These are phyloP conservation scores for Orthonychiurus folsomi DNA, from an alignment of 2,888 invertebrate genomes.

Conservation along the genomic window DNA sequence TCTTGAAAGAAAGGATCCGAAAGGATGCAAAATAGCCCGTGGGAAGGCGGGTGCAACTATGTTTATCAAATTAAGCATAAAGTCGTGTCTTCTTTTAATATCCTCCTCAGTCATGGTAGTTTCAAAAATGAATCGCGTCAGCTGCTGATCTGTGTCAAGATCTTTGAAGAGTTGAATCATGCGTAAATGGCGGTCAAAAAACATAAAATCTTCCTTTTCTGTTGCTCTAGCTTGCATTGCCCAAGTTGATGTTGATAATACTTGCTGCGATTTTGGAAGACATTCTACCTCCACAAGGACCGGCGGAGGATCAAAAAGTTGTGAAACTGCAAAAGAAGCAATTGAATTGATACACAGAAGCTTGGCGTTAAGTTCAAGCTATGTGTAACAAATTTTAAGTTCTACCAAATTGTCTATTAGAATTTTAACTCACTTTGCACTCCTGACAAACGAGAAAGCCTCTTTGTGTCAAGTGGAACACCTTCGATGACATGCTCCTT, in stretches of 20 bases:
- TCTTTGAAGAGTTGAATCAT: not conserved
- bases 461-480: too few relatives aligned
- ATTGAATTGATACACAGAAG: not conserved
- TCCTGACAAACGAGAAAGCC: too few relatives aligned
- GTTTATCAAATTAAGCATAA: not conserved
- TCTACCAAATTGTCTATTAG: too few relatives aligned
- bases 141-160: not conserved
- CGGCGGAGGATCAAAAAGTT: too few relatives aligned
- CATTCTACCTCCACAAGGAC: too few relatives aligned
- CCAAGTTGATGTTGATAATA: not conserved
- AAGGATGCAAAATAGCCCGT: slow-evolving; percentile 48
- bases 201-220: not conserved
- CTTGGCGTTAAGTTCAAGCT: too few relatives aligned
- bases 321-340: not conserved
- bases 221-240: not conserved
- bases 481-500: too few relatives aligned
- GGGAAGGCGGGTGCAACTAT: not conserved
- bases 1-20: slow-evolving; percentile 66
- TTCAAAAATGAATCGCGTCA: not conserved
- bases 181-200: not conserved
- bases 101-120: not conserved
- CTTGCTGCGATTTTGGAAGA: not conserved
- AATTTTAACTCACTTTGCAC: too few relatives aligned
- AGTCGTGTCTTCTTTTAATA: not conserved
- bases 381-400: too few relatives aligned